phyloP scores from a whole-genome alignment of 2,888 invertebrate genomes.

The Meta bourneti region DNA sequence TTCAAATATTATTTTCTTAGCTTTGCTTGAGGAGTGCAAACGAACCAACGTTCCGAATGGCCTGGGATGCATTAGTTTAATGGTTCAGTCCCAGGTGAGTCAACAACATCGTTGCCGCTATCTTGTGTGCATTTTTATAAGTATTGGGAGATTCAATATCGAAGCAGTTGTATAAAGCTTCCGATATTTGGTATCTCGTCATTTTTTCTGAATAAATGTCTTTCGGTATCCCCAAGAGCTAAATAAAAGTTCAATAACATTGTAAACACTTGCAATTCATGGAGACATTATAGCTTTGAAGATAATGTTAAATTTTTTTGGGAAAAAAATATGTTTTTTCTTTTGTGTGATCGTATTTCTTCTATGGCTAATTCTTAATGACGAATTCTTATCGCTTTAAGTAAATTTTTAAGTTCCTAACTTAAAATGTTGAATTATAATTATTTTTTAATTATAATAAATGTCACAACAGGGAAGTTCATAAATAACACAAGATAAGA shows the following conservation, averaged over 20 bases:
- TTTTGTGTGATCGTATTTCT: neutral
- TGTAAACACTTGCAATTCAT: neutral
- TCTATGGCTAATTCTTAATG: neutral
- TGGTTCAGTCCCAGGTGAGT: conserved; percentile 55
- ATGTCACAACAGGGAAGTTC: too few species aligned
- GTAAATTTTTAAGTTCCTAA: too few species aligned
- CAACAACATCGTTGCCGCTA: conserved; percentile 24
- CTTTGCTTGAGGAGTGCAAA: conserved; percentile 54
- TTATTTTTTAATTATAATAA: too few species aligned
- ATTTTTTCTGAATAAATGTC: conserved; percentile 17
- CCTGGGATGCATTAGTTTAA: conserved; percentile 63
- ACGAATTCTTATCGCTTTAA: neutral
- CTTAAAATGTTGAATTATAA: too few species aligned
- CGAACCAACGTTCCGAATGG: conserved; percentile 45
- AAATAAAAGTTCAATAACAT: conserved; percentile 38
- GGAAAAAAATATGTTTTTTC: neutral
- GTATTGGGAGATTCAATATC: conserved; percentile 45
- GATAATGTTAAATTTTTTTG: neutral
- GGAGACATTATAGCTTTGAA: neutral
- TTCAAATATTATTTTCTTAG: conserved; percentile 67
- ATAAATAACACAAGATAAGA: too few species aligned
- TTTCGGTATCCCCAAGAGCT: conserved; percentile 13
- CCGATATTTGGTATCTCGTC: conserved; percentile 28
- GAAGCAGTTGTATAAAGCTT: conserved; percentile 54
- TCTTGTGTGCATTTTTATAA: conserved; percentile 49